Evolutionary conservation across 2,113 vertebrate species (phyloP), one percentile per base, ranked within the genome.

Genomic region (Hyperopisus bebe): DNA sequence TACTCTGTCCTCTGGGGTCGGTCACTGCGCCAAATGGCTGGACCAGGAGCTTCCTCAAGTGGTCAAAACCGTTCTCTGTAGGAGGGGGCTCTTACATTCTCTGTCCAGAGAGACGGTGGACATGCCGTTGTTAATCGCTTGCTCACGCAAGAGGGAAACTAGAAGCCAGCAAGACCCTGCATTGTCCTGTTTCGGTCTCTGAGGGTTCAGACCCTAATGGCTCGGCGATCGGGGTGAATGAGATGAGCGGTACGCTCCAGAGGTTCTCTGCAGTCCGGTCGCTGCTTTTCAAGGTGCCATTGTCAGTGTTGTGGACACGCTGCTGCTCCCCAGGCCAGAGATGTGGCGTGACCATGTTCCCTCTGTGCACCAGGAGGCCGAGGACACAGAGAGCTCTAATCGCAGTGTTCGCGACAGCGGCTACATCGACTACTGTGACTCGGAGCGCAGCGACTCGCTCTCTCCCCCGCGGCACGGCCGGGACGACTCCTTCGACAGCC

Each of bases 401-500:
- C 96, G 96, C 91, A 98, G 96, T 92, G 97, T 98, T 91, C 97
- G 98, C 53, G 98, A 99, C 96, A 99, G 98, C 0, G 98, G 98
- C 91, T 99, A 99, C 88, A 96, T 99, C 88, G 98, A 99, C 95
- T 97, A 97, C 95, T 99, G 98, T 97, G 98, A 99, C 92, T 98
- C 98, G 0, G 98, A 99, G 89, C 97, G 98, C 94, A 99, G 98
- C 0, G 98, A 98, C 92, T 99, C 98, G 9, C 97, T 99, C 5
- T 99, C 98, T 0, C 97, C 98, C 0, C 98, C 98, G 53, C 97
- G 96, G 44, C 98, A 99, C 90, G 96, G 96, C 91, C 95, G 98
- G 90, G 98, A 99, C 96, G 97, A 99, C 93, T 99, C 98, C 90
- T 99, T 99, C 90, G 98, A 99, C 97, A 99, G 98, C 51, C 97